phyloP scores from a whole-genome alignment of 2,888 invertebrate genomes.

The Hyposoter dolosus region DNA sequence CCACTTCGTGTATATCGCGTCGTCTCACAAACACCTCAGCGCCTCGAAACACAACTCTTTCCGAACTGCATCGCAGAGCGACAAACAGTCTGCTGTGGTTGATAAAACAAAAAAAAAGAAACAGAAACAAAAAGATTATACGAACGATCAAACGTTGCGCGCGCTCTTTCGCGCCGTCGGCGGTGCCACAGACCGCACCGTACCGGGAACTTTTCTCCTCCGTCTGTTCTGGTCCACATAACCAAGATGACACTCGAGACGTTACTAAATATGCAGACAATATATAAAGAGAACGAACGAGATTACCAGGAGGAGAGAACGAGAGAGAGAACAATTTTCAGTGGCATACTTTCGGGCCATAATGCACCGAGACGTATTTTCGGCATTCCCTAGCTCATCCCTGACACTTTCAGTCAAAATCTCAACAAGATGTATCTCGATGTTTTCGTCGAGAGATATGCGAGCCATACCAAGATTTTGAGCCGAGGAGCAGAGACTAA shows the following conservation, averaged over 20 bases:
- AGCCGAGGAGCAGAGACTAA: background rate
- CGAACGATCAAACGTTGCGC: constrained; percentile 64
- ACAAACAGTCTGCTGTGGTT: constrained; percentile 16
- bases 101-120: constrained; percentile 57
- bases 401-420: constrained; percentile 21
- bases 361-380: constrained; percentile 63
- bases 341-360: constrained; percentile 55
- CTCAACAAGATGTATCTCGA: constrained; percentile 37
- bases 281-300: constrained; percentile 19
- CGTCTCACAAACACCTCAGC: constrained; percentile 15
- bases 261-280: constrained; percentile 53
- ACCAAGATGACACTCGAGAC: constrained; percentile 56
- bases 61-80: constrained; percentile 6
- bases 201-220: constrained; percentile 58
- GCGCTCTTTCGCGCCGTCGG: constrained; percentile 45
- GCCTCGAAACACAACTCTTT: constrained; percentile 48
- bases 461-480: constrained; percentile 52
- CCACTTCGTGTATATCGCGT: background rate
- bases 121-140: background rate
- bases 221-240: constrained; percentile 21
- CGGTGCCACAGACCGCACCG: constrained; percentile 44
- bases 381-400: constrained; percentile 62
- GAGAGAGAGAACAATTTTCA: constrained; percentile 26
- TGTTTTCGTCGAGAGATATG: constrained; percentile 41
- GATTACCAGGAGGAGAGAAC: background rate